phyloP scores from a whole-genome alignment of 2,797 vertebrate species.

The Schizopygopsis pylzovi region DNA sequence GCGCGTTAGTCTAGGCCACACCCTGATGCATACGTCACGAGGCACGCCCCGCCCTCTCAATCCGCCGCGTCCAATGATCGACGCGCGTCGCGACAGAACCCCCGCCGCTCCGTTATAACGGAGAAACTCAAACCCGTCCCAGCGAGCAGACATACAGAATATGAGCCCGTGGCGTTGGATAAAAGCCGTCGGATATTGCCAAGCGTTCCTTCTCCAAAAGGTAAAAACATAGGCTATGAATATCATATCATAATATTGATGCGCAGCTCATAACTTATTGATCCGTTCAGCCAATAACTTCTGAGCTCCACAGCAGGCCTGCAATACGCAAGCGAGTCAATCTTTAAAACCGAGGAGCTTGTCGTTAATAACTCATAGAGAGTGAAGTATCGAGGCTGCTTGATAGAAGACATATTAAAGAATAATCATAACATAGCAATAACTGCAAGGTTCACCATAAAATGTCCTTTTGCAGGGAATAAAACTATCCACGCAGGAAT shows the following conservation, averaged over 20 bases:
- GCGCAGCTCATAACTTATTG: not conserved
- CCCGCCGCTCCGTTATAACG: constrained; percentile 46
- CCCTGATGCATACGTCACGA: constrained; percentile 59
- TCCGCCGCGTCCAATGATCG: constrained; percentile 72
- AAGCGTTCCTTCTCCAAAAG: constrained; percentile 32
- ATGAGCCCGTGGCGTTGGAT: constrained; percentile 65
- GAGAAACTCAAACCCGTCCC: constrained; percentile 27
- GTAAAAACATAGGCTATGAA: constrained; percentile 37
- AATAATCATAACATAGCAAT: constrained; percentile 44
- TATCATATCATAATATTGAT: not conserved
- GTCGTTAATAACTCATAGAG: not conserved
- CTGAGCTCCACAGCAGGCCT: not conserved
- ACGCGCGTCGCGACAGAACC: constrained; percentile 75
- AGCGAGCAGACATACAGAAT: not conserved
- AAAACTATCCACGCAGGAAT: constrained; percentile 68
- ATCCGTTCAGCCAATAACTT: constrained; percentile 9
- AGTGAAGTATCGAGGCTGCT: not conserved
- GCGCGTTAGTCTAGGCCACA: constrained; percentile 42
- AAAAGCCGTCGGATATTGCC: constrained; percentile 59
- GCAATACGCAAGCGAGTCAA: not conserved
- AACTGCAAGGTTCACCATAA: constrained; percentile 63
- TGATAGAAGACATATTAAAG: constrained; percentile 4
- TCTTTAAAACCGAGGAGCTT: constrained; percentile 7
- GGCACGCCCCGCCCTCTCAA: constrained; percentile 56
- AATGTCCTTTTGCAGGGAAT: constrained; percentile 74